Percentiles rank a stretch among this genome's conserved stretches.
These are phyloP conservation scores for Narcine bancroftii DNA, from an alignment of 2,113 vertebrate genomes.

Conservation along the genomic window DNA sequence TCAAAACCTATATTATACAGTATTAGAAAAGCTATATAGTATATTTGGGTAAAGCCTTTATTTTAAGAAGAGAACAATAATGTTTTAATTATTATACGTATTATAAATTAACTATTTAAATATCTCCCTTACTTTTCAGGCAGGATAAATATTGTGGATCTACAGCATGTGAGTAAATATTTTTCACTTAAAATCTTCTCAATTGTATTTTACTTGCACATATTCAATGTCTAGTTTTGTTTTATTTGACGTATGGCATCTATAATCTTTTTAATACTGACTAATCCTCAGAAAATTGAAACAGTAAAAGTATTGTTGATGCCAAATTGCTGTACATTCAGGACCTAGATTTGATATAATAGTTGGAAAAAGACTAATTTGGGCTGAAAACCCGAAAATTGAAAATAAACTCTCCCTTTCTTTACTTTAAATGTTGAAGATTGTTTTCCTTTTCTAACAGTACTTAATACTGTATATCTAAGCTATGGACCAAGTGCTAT, in stretches of 20 bases:
- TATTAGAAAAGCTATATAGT: too few relatives aligned
- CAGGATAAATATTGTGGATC: constrained; percentile 87
- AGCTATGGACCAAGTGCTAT: too few relatives aligned
- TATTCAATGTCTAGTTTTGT: constrained; percentile 1
- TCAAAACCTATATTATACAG: neutral
- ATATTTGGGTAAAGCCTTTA: neutral
- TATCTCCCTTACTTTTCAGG: constrained; percentile 60
- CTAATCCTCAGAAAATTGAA: neutral
- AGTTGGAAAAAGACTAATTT: neutral
- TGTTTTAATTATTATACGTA: neutral
- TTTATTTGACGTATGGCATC: neutral
- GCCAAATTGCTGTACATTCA: neutral
- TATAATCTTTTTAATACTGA: neutral
- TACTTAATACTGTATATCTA: too few relatives aligned
- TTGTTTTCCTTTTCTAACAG: too few relatives aligned
- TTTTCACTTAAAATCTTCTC: constrained; percentile 39
- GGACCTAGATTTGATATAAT: neutral
- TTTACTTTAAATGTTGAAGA: too few relatives aligned
- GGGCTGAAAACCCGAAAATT: neutral
- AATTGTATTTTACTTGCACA: neutral
- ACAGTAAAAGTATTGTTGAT: neutral
- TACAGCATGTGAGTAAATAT: constrained; percentile 75
- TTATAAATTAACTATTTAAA: neutral
- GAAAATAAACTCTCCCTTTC: neutral
- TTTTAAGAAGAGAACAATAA: neutral